Percentiles rank a stretch among this genome's conserved stretches.
phyloP scores from a whole-genome alignment of 2,113 vertebrate species.

The Erpornis zantholeuca region DNA sequence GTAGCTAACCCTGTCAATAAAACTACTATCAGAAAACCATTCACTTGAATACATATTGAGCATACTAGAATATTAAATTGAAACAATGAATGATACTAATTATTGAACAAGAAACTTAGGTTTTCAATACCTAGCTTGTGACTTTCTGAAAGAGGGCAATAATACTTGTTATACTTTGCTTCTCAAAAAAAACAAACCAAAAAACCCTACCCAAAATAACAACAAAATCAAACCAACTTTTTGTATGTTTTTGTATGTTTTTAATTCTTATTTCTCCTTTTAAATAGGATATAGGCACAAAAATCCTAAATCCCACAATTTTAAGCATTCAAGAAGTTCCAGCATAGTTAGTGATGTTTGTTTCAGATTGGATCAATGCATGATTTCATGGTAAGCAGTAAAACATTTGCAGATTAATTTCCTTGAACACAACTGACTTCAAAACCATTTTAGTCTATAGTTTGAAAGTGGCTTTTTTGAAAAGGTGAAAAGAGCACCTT shows the following conservation, averaged over 20 bases:
- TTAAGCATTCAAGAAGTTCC: not conserved
- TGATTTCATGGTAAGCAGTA: not conserved
- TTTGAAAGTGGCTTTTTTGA: not conserved
- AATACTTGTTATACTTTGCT: not conserved
- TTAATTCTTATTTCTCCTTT: not conserved
- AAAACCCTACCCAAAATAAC: not conserved
- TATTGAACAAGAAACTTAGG: not conserved
- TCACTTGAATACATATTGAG: not conserved
- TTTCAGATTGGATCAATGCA: not conserved
- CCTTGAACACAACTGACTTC: not conserved
- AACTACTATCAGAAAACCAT: not conserved
- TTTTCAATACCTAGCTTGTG: not conserved
- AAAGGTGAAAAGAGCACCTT: not conserved
- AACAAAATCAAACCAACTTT: not conserved
- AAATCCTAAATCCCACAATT: not conserved
- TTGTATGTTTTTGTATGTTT: not conserved
- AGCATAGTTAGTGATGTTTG: not conserved
- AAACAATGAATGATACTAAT: not conserved
- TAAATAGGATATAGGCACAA: not conserved
- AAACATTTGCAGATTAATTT: not conserved
- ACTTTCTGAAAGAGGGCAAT: not conserved
- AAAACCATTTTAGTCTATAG: not conserved
- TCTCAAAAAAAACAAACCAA: not conserved
- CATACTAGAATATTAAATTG: not conserved
- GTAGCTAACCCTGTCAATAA: not conserved